Evolutionary conservation across 2,888 invertebrate genomes (phyloP).

Genomic region (Hemithea aestivaria): DNA sequence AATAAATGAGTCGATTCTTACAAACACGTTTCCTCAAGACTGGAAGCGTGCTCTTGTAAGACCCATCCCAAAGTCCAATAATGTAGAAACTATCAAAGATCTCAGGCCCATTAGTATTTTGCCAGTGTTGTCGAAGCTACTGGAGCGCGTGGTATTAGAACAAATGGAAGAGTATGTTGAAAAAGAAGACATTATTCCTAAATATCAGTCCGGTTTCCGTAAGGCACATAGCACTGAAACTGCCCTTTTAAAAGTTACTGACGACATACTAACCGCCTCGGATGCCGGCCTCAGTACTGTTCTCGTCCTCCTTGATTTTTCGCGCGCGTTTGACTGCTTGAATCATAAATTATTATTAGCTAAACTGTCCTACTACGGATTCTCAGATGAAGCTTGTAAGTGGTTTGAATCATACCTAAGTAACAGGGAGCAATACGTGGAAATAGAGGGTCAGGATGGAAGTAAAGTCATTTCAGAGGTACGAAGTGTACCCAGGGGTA

Average conservation of each 20-base stretch:
- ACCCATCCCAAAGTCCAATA: constrained; percentile 7
- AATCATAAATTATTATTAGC: constrained; percentile 9
- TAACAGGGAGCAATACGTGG: constrained; percentile 3
- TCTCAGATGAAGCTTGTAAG: constrained; percentile 1
- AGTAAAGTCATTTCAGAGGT: neutral
- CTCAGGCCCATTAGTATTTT: constrained; percentile 23
- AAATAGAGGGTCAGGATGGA: neutral
- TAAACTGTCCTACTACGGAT: constrained; percentile 10
- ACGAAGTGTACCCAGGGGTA: neutral
- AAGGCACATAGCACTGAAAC: constrained; percentile 14
- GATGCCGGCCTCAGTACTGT: constrained; percentile 16
- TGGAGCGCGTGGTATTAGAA: constrained; percentile 8
- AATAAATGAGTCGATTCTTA: constrained; percentile 1
- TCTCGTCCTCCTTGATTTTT: constrained; percentile 17
- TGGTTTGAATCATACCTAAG: constrained; percentile 15
- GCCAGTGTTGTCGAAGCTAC: constrained; percentile 16
- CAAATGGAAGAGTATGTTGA: constrained; percentile 5
- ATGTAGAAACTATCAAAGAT: constrained; percentile 13
- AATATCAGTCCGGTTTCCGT: constrained; percentile 10
- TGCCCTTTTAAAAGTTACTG: constrained; percentile 18
- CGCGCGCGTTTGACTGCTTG: constrained; percentile 21
- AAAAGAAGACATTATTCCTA: constrained; percentile 2
- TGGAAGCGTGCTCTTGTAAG: constrained; percentile 3
- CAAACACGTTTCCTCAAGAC: constrained; percentile 1
- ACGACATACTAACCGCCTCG: constrained; percentile 18